phyloP scores from a whole-genome alignment of 2,888 invertebrate species.

The Drosophila incognita region DNA sequence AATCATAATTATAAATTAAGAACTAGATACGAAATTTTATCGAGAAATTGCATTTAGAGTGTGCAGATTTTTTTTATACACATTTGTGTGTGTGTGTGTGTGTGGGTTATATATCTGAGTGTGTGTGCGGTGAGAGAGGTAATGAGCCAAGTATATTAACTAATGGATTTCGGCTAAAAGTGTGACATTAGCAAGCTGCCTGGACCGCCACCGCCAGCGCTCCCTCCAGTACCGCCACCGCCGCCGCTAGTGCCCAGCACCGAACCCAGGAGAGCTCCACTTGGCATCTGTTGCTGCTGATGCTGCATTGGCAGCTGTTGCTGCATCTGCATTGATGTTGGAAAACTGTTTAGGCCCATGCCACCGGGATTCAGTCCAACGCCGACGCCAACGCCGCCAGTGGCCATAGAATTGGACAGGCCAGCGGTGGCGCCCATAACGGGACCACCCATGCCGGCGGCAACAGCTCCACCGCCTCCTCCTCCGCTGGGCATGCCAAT shows the following conservation, averaged over 20 bases:
- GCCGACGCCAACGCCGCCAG: slow-evolving; percentile 33
- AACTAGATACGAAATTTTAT: slow-evolving; percentile 72
- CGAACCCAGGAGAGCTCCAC: slow-evolving; percentile 67
- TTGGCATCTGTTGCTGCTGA: slow-evolving; percentile 70
- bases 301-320: slow-evolving; percentile 69
- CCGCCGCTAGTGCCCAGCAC: slow-evolving; percentile 62
- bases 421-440: slow-evolving; percentile 60
- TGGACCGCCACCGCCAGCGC: slow-evolving; percentile 64
- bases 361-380: slow-evolving; percentile 55
- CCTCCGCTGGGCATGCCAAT: slow-evolving; percentile 54
- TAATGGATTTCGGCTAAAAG: slow-evolving; percentile 78
- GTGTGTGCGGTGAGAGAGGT: slow-evolving; percentile 60
- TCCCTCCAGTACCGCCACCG: slow-evolving; percentile 49
- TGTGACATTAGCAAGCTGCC: slow-evolving; percentile 84
- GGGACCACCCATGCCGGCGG: slow-evolving; percentile 49
- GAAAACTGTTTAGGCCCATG: slow-evolving; percentile 71
- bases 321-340: slow-evolving; percentile 73
- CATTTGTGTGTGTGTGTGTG: slow-evolving; percentile 18
- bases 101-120: slow-evolving; percentile 30
- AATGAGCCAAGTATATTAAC: slow-evolving; percentile 76
- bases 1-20: slow-evolving; percentile 67
- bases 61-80: slow-evolving; percentile 43
- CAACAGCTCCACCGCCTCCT: slow-evolving; percentile 48
- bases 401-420: slow-evolving; percentile 49
- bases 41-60: slow-evolving; percentile 72